A percentile compares a stretch with the other conserved stretches of the same genome.
Evolutionary conservation across 2,888 invertebrate species (phyloP).

Genomic region (Drosophila greeni): DNA sequence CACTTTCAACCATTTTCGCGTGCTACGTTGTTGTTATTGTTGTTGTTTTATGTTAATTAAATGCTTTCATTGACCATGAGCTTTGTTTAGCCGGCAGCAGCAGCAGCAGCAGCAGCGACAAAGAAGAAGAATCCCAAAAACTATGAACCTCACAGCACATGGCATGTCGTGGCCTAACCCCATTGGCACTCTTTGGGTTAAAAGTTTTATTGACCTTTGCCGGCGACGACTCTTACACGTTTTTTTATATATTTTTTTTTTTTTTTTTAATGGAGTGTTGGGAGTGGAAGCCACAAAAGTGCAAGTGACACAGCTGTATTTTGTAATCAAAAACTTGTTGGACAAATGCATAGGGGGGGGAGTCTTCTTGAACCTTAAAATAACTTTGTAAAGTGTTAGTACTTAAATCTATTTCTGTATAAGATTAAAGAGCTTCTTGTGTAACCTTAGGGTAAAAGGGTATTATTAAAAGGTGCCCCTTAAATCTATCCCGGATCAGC

Average conservation of each 20-base stretch:
- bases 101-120: slow-evolving; percentile 12
- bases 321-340: background rate
- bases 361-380: background rate
- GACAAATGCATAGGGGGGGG: background rate
- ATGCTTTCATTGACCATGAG: slow-evolving; percentile 74
- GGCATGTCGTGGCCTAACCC: slow-evolving; percentile 37
- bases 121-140: slow-evolving; percentile 10
- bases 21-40: slow-evolving; percentile 37
- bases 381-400: background rate
- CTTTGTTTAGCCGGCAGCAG: slow-evolving; percentile 42
- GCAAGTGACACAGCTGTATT: slow-evolving; percentile 21
- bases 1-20: slow-evolving; percentile 49
- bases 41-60: slow-evolving; percentile 67
- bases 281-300: slow-evolving; percentile 54
- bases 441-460: too few relatives aligned
- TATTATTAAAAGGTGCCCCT: too few relatives aligned
- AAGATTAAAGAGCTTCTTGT: too few relatives aligned
- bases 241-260: too few relatives aligned
- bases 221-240: slow-evolving; percentile 39
- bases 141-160: slow-evolving; percentile 5
- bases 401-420: background rate
- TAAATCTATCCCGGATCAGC: too few relatives aligned
- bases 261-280: slow-evolving; percentile 21
- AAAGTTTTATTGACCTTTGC: slow-evolving; percentile 67
- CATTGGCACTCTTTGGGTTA: slow-evolving; percentile 43